Percentiles rank a stretch among this genome's conserved stretches.
phyloP scores from a whole-genome alignment of 2,113 vertebrate genomes.

The Hemiscyllium ocellatum region DNA sequence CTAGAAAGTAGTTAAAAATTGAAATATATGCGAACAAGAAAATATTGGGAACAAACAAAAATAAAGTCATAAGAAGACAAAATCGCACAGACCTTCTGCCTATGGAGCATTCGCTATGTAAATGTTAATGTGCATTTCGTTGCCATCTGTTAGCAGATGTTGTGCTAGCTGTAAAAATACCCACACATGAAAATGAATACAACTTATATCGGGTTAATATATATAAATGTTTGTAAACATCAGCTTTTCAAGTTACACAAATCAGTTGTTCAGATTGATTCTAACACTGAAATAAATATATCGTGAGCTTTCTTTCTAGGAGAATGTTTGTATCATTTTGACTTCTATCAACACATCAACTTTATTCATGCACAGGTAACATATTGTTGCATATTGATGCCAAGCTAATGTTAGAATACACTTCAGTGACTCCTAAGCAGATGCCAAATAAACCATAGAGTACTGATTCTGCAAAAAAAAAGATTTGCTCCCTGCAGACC shows the following conservation, averaged over 20 bases:
- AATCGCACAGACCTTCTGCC: not conserved
- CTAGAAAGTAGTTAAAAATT: not conserved
- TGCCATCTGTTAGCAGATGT: constrained; percentile 22
- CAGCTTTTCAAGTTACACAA: not conserved
- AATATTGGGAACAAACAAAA: not conserved
- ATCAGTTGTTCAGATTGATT: not conserved
- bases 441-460: constrained; percentile 34
- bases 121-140: constrained; percentile 33
- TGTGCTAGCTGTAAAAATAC: constrained; percentile 9
- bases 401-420: constrained; percentile 9
- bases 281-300: not conserved
- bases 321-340: not conserved
- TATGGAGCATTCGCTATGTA: constrained; percentile 28
- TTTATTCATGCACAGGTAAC: constrained; percentile 21
- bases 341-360: constrained; percentile 7
- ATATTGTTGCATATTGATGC: constrained; percentile 15
- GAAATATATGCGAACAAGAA: not conserved
- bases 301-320: not conserved
- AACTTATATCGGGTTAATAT: not conserved
- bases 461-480: constrained; percentile 36
- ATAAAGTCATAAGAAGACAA: constrained; percentile 1
- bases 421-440: constrained; percentile 35
- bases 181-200: not conserved
- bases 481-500: constrained; percentile 29
- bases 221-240: not conserved